Evolutionary conservation across 2,888 invertebrate species (phyloP).

Genomic region (Fissipunctia ypsillon): DNA sequence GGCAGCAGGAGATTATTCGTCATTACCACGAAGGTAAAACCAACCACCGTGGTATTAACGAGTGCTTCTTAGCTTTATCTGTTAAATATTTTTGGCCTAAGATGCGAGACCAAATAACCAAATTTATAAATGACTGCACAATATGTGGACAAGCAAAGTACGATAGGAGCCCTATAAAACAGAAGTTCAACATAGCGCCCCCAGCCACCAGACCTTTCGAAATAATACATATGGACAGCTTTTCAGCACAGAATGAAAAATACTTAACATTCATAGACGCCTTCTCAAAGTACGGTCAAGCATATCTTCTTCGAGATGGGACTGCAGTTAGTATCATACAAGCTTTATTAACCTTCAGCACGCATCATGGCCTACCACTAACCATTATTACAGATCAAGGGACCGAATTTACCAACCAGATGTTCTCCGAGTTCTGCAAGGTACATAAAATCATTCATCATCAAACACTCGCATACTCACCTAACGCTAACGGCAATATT

Average conservation of each 20-base stretch:
- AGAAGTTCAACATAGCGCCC: background rate
- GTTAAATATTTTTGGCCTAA: constrained; percentile 4
- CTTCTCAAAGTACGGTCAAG: constrained; percentile 17
- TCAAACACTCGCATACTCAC: background rate
- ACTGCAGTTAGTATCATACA: constrained; percentile 4
- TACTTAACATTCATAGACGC: constrained; percentile 3
- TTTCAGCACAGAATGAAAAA: background rate
- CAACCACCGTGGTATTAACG: constrained; percentile 2
- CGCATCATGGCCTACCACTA: constrained; percentile 10
- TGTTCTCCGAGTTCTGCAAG: constrained; percentile 5
- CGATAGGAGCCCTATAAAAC: background rate
- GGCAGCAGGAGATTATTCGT: constrained; percentile 12
- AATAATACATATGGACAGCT: background rate
- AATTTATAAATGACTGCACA: background rate
- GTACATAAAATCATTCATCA: background rate
- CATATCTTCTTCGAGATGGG: constrained; percentile 4
- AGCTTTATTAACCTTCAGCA: background rate
- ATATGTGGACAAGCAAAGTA: background rate
- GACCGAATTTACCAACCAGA: constrained; percentile 9
- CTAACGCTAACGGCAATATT: constrained; percentile 1
- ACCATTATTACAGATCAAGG: constrained; percentile 12
- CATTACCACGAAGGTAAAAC: background rate
- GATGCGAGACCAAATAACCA: background rate
- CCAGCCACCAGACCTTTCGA: background rate
- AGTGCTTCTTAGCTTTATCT: background rate